Percentiles rank a stretch among this genome's conserved stretches.
Evolutionary conservation across 2,888 invertebrate species (phyloP).

Genomic region (Volucella inflata): DNA sequence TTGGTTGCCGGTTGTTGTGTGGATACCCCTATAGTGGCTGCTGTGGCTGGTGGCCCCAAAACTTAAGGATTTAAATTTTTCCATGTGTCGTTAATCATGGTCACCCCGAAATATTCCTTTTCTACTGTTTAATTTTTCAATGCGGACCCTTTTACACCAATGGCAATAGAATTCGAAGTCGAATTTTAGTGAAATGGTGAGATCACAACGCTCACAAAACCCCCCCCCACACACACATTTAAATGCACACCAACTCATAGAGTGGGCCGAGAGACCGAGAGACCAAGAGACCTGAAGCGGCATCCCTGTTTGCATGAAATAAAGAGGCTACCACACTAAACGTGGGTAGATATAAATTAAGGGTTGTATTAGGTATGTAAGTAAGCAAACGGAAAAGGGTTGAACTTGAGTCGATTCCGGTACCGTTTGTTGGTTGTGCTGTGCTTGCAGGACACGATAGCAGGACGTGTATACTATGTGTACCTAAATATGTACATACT

Average conservation of each 20-base stretch:
- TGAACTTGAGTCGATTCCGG: constrained; percentile 74
- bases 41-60: constrained; percentile 66
- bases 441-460: constrained; percentile 21
- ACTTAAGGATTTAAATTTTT: constrained; percentile 75
- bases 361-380: constrained; percentile 71
- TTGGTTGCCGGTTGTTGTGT: constrained; percentile 11
- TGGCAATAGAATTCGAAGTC: constrained; percentile 66
- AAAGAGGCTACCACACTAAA: constrained; percentile 46
- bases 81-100: constrained; percentile 78
- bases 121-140: constrained; percentile 74
- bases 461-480: constrained; percentile 18
- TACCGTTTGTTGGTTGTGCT: constrained; percentile 1
- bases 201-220: constrained; percentile 47
- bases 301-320: constrained; percentile 42
- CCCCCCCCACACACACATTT: background rate
- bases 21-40: constrained; percentile 31
- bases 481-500: constrained; percentile 52
- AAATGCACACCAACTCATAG: too few relatives aligned
- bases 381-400: constrained; percentile 72
- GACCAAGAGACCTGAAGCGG: constrained; percentile 17
- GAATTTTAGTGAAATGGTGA: constrained; percentile 34
- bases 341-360: constrained; percentile 75
- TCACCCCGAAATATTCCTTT: constrained; percentile 76
- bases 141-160: constrained; percentile 74
- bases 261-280: background rate